Base-by-base conservation (phyloP, 2,113 vertebrate species). In the Poecilia latipinna region DNA sequence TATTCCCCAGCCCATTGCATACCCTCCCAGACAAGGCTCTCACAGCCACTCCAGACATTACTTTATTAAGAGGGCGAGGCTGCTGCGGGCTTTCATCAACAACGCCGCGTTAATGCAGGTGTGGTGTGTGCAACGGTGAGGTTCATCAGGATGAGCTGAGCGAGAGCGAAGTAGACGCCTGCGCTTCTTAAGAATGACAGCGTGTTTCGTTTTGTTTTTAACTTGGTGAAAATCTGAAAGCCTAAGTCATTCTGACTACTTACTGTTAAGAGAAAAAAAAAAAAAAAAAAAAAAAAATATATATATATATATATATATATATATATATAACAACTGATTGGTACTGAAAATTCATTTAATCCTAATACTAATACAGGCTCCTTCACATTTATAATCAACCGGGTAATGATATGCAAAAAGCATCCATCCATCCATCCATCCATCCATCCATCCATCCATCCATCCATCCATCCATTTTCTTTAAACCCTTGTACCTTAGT, bases 21-120 rank as follows among this genome's bases (percentile, higher is more conserved):
- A 80, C 85, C 73, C 88, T 81, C 78, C 85, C 86, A 89, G 86
- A 90, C 90, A 76, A 86, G 74, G 70, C 88, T 85, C 85, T 89
- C 82, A 82, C 78, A 81, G 80, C 86, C 83, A 84, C 89, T 88
- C 83, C 90, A 88, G 84, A 91, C 87, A 88, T 92, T 88, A 88
- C 86, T 89, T 89, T 90, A 86, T 90, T 90, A 89, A 82, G 87
- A 87, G 86, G 82, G 87, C 7, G 83, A 82, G 88, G 90, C 87
- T 67, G 84, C 65, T 37, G 51, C 65, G 70, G 70, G 72, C 70
- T 84, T 75, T 76, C 80, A 73, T 82, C 75, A 74, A 80, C 82
- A 78, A 74, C 82, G 72, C 70, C 74, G 70, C 71, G 68, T 80
- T 82, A 75, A 78, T 78, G 78, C 84, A 89, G 88, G 82, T 88